Base-by-base conservation (phyloP, 35 echinoderm and acorn worm species). In the Chiridota heheva region DNA sequence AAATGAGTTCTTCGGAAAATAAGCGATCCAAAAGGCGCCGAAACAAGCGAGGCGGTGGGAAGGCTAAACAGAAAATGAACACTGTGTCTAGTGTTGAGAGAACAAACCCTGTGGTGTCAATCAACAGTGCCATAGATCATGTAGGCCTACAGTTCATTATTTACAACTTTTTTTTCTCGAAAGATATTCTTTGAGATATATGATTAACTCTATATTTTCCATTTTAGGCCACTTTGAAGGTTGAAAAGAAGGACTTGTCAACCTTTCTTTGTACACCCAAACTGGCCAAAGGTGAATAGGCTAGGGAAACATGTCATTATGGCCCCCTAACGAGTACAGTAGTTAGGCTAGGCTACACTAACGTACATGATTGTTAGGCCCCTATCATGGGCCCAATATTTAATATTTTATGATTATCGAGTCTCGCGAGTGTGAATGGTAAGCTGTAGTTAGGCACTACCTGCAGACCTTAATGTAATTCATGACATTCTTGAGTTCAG, bases 11-110 rank as follows among this genome's bases (percentile, higher is more conserved):
- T 44, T 63, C 82, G 53, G 92, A 96, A 41, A 90, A 59, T 64
- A 96, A 90, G 58, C 87, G 92, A 30, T 82, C 82, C 58, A 90
- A 96, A 96, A 53, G 92, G 57, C 72, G 92, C 46, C 75, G 92
- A 40, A 96, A 96, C 69, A 90, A 90, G 88, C 82, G 92, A 71
- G 92, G 92, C 70, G 87, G 87, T 82, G 92, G 81, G 13, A 96
- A 96, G 72, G 38, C 92, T 51, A 78, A 43, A 42, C 75, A 78
- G 75, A 78, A 78, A 88, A 58, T 84, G 40, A 69, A 38, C 67
- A 89, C 81, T 67, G 78, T 82, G 64, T 82, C 69, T 58, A 63
- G 67, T 40, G 45, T 29, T 78, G 53, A 20, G 27, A 8, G 58
- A 25, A 15, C 31, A 26, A 58, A 60, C 36, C 34, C 58, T 58